Evolutionary conservation across 2,797 vertebrate species (phyloP).

Genomic region (Serranus cabrilla): DNA sequence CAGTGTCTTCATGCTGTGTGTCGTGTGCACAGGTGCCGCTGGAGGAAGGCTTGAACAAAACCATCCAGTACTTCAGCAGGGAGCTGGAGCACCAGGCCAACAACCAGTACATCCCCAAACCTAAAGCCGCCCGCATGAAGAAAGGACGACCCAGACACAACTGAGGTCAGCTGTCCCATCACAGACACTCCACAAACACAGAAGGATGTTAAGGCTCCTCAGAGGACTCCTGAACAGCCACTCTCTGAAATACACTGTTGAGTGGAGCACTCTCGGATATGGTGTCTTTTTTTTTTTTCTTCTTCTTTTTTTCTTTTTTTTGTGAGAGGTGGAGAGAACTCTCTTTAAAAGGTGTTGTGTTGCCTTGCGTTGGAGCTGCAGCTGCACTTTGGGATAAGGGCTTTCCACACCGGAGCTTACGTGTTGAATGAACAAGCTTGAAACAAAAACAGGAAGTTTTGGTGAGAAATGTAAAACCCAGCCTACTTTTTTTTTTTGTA

Average conservation of each 20-base stretch:
- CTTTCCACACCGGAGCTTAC: conserved; percentile 76
- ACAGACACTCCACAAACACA: conserved; percentile 18
- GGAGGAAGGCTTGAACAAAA: conserved; percentile 99
- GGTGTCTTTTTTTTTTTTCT: conserved; percentile 15
- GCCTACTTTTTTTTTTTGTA: conserved; percentile 83
- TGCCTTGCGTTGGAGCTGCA: conserved; percentile 49
- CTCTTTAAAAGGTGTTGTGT: conserved; percentile 17
- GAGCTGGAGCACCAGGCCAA: conserved; percentile 98
- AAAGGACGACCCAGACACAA: conserved; percentile 94
- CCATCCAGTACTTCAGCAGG: conserved; percentile 98
- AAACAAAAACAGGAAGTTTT: conserved; percentile 65
- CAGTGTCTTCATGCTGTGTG: conserved; percentile 35
- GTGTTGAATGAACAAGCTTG: conserved; percentile 85
- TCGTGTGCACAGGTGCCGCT: conserved; percentile 90
- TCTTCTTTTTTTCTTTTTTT: background rate
- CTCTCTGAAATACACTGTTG: conserved; percentile 78
- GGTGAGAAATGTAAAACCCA: conserved; percentile 69
- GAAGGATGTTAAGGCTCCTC: conserved; percentile 35
- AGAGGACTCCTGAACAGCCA: conserved; percentile 33
- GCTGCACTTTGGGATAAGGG: conserved; percentile 27
- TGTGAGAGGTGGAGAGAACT: conserved; percentile 27
- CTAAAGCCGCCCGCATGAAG: conserved; percentile 97
- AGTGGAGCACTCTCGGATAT: conserved; percentile 49
- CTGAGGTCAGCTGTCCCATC: conserved; percentile 71
- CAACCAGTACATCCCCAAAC: conserved; percentile 99